phyloP scores from a whole-genome alignment of 1,140 invertebrate species.

The Orchestia grillus region DNA sequence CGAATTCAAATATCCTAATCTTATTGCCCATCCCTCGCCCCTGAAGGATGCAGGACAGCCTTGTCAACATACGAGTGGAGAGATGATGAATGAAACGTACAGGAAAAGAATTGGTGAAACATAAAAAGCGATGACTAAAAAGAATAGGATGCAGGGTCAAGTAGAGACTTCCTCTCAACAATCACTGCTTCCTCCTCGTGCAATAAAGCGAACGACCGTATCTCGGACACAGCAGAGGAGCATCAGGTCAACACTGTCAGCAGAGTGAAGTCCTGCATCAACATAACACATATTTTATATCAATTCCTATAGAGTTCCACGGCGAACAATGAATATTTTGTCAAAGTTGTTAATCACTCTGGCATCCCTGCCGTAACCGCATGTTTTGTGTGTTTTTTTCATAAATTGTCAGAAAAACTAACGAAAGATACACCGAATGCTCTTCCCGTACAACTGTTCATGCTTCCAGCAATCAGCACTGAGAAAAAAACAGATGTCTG shows the following conservation, averaged over 20 bases:
- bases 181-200: not conserved
- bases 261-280: not conserved
- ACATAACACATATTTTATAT: not conserved
- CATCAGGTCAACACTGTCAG: not conserved
- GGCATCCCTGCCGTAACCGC: not conserved
- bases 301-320: not conserved
- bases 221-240: not conserved
- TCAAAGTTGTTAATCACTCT: not conserved
- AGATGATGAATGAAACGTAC: not conserved
- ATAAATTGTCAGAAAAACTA: not conserved
- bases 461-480: too few species aligned
- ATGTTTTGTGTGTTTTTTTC: not conserved
- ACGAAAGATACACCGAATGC: too few species aligned
- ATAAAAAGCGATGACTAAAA: not conserved
- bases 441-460: too few species aligned
- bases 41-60: too few species aligned
- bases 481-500: too few species aligned
- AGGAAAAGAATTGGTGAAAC: conserved; percentile 7
- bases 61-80: too few species aligned
- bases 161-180: conserved; percentile 34
- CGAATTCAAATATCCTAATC: too few species aligned
- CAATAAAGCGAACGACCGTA: not conserved
- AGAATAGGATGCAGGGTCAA: conserved; percentile 46
- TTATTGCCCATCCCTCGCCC: too few species aligned
- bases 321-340: not conserved